Evolutionary conservation across 2,888 invertebrate species (phyloP).

Genomic region (Allygus modestus): DNA sequence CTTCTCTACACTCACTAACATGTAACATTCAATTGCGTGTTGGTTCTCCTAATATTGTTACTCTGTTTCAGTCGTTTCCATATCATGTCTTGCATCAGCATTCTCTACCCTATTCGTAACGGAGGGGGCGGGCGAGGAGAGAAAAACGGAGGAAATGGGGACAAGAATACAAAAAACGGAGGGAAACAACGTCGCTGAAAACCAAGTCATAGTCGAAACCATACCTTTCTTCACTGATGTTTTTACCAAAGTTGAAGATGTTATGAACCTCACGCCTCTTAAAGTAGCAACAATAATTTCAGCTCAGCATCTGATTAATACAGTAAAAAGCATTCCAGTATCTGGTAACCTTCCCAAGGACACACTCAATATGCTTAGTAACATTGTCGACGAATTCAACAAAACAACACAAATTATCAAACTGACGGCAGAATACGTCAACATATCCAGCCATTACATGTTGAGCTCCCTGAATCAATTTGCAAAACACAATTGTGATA

Average conservation of each 20-base stretch:
- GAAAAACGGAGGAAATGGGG: constrained; percentile 22
- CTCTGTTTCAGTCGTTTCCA: constrained; percentile 5
- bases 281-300: constrained; percentile 42
- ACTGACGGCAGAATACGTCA: constrained; percentile 54
- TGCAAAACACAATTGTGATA: neutral
- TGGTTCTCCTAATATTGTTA: too few relatives aligned
- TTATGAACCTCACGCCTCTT: constrained; percentile 25
- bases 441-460: constrained; percentile 52
- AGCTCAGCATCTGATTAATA: constrained; percentile 34
- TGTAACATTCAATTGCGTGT: too few relatives aligned
- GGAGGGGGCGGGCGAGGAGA: constrained; percentile 22
- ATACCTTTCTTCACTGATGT: constrained; percentile 28
- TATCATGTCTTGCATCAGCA: constrained; percentile 48
- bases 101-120: constrained; percentile 48
- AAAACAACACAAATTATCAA: constrained; percentile 52
- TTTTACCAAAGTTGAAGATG: constrained; percentile 24
- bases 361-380: neutral
- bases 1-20: too few relatives aligned
- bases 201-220: constrained; percentile 22
- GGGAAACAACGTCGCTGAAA: constrained; percentile 25
- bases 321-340: constrained; percentile 30
- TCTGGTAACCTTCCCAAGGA: constrained; percentile 4
- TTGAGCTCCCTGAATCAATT: constrained; percentile 37
- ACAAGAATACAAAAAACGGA: constrained; percentile 35
- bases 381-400: constrained; percentile 42